A percentile compares a stretch with the other conserved stretches of the same genome.
Conservation (phyloP, 2,888 invertebrate genomes). For the Halocaridina rubra region DNA sequence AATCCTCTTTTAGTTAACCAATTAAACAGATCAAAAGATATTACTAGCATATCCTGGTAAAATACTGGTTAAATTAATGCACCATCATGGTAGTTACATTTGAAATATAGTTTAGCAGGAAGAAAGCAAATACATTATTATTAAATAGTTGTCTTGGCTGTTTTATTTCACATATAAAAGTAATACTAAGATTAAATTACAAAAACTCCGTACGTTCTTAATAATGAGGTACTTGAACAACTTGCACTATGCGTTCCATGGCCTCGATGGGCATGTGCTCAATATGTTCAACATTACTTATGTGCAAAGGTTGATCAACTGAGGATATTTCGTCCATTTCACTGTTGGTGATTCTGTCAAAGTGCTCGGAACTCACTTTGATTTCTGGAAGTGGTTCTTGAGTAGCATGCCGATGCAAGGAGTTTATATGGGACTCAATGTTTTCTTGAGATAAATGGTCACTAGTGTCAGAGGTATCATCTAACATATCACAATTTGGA, state of each 20-base stretch:
- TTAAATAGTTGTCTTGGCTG: no score
- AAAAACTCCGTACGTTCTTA: no score
- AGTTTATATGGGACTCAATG: constrained; percentile 1
- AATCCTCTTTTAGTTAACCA: no score
- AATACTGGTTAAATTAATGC: no score
- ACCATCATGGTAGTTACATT: no score
- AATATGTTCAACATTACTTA: constrained; percentile 45
- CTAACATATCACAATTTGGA: constrained; percentile 12
- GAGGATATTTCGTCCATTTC: constrained; percentile 6
- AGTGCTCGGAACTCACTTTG: constrained; percentile 17
- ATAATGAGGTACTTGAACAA: no score
- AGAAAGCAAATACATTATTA: no score
- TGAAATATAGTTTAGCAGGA: no score
- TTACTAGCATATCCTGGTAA: no score
- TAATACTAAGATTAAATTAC: no score
- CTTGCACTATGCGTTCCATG: constrained; percentile 49
- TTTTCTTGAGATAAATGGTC: constrained; percentile 1
- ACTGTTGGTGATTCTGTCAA: constrained; percentile 34
- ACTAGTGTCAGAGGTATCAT: constrained; percentile 9
- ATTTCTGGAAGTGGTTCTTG: constrained; percentile 32
- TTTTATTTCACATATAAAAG: no score
- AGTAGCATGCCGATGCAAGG: constrained; percentile 1
- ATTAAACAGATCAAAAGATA: no score
- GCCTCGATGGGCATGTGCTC: constrained; percentile 51
- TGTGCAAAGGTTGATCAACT: constrained; percentile 30